Conservation (phyloP, 2,113 vertebrate genomes). For the Todiramphus saurophagus region DNA sequence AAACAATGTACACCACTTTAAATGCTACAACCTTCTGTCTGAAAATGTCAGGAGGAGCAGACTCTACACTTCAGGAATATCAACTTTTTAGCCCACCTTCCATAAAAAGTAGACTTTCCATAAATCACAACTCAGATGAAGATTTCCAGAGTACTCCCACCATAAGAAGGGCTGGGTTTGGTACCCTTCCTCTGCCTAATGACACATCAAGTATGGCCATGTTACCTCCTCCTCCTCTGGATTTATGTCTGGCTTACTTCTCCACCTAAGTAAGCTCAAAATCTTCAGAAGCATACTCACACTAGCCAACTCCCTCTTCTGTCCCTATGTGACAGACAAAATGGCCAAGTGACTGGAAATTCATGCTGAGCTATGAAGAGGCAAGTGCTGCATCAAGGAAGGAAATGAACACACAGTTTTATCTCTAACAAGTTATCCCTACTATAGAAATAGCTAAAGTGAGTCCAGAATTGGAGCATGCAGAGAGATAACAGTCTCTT, state of each 20-base stretch:
- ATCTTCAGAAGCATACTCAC: background rate
- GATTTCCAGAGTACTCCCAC: background rate
- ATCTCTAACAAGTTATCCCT: background rate
- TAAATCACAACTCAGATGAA: background rate
- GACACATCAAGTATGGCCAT: background rate
- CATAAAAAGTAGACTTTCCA: background rate
- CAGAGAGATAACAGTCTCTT: slow-evolving; percentile 14
- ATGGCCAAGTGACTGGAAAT: background rate
- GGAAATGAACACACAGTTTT: background rate
- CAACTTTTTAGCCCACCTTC: background rate
- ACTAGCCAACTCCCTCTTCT: background rate
- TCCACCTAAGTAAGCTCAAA: background rate
- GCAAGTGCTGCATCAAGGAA: background rate
- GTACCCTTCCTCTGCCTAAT: background rate
- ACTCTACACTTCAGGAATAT: background rate
- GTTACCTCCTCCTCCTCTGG: background rate
- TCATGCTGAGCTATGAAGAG: background rate
- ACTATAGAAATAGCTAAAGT: background rate
- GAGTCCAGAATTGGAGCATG: slow-evolving; percentile 10
- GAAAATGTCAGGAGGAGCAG: background rate
- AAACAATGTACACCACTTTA: background rate
- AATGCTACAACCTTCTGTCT: background rate
- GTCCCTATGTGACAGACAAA: background rate
- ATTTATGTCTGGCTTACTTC: background rate
- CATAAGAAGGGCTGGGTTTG: background rate